These are phyloP conservation scores for Semicossyphus pulcher DNA, from an alignment of 2,113 vertebrate genomes.

Conservation along the genomic window DNA sequence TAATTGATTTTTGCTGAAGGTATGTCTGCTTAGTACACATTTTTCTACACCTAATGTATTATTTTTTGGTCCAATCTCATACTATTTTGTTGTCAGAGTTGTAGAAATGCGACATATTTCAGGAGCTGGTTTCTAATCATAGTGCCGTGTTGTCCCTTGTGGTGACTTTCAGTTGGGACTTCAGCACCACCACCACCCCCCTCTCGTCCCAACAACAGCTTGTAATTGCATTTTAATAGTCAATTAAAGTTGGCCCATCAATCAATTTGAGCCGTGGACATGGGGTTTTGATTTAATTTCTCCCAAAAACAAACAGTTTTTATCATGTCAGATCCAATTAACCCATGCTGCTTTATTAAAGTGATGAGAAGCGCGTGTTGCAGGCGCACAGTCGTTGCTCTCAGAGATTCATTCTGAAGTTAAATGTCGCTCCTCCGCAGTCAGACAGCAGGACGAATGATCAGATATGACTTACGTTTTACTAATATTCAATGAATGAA, in stretches of 20 bases:
- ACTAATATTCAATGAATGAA: slow-evolving; percentile 40
- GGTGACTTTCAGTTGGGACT: slow-evolving; percentile 71
- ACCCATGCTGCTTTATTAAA: slow-evolving; percentile 72
- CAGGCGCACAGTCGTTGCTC: neutral
- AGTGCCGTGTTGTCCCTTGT: slow-evolving; percentile 19
- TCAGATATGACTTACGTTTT: slow-evolving; percentile 32
- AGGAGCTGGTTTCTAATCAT: slow-evolving; percentile 5
- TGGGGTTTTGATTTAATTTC: slow-evolving; percentile 79
- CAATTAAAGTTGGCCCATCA: slow-evolving; percentile 85
- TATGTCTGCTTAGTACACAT: neutral
- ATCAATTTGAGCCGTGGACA: slow-evolving; percentile 79
- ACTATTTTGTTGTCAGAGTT: neutral
- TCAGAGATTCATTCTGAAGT: neutral
- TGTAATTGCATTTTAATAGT: slow-evolving; percentile 88
- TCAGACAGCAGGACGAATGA: slow-evolving; percentile 11
- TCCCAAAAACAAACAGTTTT: slow-evolving; percentile 75
- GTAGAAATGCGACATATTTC: neutral
- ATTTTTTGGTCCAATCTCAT: neutral
- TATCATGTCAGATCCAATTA: slow-evolving; percentile 80
- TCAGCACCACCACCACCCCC: slow-evolving; percentile 39
- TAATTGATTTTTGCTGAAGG: neutral
- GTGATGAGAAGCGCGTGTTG: slow-evolving; percentile 3
- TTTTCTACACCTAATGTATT: neutral
- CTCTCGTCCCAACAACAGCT: slow-evolving; percentile 78
- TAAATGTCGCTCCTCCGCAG: neutral